Base-by-base conservation (phyloP, 2,888 invertebrate genomes). In the Harmothoe impar region DNA sequence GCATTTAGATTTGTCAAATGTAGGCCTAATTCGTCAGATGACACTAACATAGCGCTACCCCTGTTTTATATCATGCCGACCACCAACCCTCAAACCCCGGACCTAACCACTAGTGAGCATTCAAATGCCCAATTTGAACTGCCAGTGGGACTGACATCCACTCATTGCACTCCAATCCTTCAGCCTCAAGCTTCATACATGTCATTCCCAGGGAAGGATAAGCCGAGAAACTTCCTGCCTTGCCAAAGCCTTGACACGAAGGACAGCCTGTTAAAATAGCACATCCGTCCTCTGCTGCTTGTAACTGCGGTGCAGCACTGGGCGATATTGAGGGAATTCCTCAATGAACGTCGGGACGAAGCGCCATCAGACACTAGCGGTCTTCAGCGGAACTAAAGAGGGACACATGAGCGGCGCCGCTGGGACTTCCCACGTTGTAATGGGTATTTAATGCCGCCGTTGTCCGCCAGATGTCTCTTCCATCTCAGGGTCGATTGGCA, bases 381-480 rank as follows among this genome's bases (percentile, higher is more conserved):
- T 20, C 62, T n/a, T 62, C 3, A 62, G 20, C 62, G 3, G 62
- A 62, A 62, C 62, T 62, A 62, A 62, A 62, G 62, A 62, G 62
- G 62, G 20, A 62, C n/a, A 15, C 20, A 62, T n/a, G 62, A 62
- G 62, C 62, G 62, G 3, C n/a, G 62, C 62, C n/a, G 62, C n/a
- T 62, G n/a, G 62, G 62, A 62, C 62, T n/a, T 62, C 15, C 43
- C 62, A 62, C 62, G n/a, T 62, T 62, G 62, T 62, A 62, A 62
- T 62, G 62, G 62, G 20, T 62, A 62, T 62, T 62, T 62, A 62
- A 62, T 62, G 62, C 62, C 62, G 62, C 23, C 15, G 62, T 62
- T 62, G 62, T 62, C 62, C n/a, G 62, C 62, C 62, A 62, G 62
- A 62, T 62, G 62, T 62, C 62, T 62, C 62, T 62, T 20, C 23